A percentile compares a stretch with the other conserved stretches of the same genome.
phyloP scores from a whole-genome alignment of 2,797 vertebrate species.

The Acrossocheilus fasciatus region DNA sequence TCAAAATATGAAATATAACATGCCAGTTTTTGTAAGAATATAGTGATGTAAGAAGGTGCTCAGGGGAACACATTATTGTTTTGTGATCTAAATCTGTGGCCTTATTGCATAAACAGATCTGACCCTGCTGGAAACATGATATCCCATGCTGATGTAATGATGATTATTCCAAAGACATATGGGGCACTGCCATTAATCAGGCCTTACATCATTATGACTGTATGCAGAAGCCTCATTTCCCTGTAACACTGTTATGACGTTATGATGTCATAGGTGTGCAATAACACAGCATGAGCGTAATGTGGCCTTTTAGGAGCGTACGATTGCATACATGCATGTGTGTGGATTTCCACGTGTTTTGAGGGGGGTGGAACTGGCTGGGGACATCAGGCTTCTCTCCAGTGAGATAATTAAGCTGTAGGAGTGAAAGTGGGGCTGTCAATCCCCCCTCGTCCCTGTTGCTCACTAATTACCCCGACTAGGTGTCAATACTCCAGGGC shows the following conservation, averaged over 20 bases:
- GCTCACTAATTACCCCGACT: conserved; percentile 40
- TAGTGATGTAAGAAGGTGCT: neutral
- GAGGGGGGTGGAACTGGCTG: conserved; percentile 9
- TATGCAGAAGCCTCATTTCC: conserved; percentile 23
- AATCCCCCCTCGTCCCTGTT: conserved; percentile 14
- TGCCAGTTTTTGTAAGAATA: neutral
- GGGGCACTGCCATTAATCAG: neutral
- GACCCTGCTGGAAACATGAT: conserved; percentile 16
- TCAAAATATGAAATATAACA: neutral
- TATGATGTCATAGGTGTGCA: conserved; percentile 45
- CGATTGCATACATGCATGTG: neutral
- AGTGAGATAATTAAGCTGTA: conserved; percentile 49
- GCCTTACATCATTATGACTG: conserved; percentile 34
- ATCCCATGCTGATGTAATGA: conserved; percentile 24
- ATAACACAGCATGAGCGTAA: conserved; percentile 9
- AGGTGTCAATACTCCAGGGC: conserved; percentile 34
- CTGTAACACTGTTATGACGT: conserved; percentile 33
- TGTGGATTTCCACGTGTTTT: conserved; percentile 29
- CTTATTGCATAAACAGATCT: conserved; percentile 10
- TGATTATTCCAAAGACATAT: conserved; percentile 31
- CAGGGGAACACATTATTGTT: neutral
- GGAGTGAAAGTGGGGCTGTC: conserved; percentile 31
- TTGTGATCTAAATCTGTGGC: conserved; percentile 4
- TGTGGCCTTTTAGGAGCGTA: neutral
- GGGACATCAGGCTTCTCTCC: conserved; percentile 31